Conservation (phyloP, 1,140 invertebrate genomes). For the Drosophila eugracilis region DNA sequence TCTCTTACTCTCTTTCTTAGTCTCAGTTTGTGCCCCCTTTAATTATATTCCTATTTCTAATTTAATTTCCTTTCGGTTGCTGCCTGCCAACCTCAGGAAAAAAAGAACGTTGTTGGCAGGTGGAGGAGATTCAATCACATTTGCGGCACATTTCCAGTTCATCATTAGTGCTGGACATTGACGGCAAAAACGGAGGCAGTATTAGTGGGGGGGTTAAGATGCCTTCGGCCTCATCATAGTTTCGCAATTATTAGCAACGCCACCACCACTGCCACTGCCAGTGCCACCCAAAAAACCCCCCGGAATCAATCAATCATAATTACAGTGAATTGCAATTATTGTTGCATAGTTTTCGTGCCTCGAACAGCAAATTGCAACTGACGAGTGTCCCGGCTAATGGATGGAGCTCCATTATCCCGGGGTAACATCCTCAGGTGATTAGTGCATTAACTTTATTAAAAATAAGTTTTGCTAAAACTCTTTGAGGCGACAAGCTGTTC, state of each 20-base stretch:
- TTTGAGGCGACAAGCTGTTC: not conserved
- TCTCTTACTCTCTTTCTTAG: too few species aligned
- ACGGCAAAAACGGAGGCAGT: conserved; percentile 52
- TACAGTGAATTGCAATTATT: conserved; percentile 81
- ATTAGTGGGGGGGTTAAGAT: conserved; percentile 3
- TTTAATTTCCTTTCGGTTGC: conserved; percentile 72
- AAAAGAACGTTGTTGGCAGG: not conserved
- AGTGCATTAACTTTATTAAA: conserved; percentile 1
- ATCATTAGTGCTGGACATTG: conserved; percentile 77
- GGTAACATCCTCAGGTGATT: conserved; percentile 12
- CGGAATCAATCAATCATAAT: conserved; percentile 79
- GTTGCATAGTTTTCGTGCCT: conserved; percentile 61
- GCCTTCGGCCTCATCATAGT: conserved; percentile 54
- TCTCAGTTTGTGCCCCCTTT: not conserved
- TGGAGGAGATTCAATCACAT: conserved; percentile 40
- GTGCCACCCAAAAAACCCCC: not conserved
- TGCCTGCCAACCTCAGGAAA: conserved; percentile 52
- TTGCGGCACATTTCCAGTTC: conserved; percentile 72
- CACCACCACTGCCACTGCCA: too few species aligned
- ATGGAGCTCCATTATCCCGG: not conserved
- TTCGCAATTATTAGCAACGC: conserved; percentile 62
- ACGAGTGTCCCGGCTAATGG: conserved; percentile 52
- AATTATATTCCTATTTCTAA: conserved; percentile 43
- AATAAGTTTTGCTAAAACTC: not conserved
- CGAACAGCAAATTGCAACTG: conserved; percentile 56